Conservation (phyloP, 2,888 invertebrate genomes). For the Pherbina coryleti region DNA sequence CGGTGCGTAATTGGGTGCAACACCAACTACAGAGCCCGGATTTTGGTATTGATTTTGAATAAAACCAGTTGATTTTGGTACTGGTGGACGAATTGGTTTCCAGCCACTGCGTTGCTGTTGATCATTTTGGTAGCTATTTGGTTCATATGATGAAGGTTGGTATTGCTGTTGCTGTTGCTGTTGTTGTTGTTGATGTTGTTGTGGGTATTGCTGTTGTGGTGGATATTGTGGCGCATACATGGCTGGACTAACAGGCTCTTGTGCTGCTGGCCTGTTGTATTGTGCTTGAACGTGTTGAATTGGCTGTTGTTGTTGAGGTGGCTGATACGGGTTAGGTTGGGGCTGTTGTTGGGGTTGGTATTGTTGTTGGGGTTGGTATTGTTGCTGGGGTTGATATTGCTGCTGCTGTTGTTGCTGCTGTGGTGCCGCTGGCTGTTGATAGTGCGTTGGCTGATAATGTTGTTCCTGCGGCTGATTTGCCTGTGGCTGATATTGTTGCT, state of each 20-base stretch:
- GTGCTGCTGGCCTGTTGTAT: conserved; percentile 57
- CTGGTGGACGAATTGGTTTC: conserved; percentile 57
- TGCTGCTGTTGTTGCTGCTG: conserved; percentile 42
- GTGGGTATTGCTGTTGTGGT: conserved; percentile 45
- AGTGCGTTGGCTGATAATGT: conserved; percentile 34
- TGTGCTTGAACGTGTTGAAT: conserved; percentile 61
- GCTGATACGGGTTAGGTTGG: conserved; percentile 45
- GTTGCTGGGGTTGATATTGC: conserved; percentile 26
- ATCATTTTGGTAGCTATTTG: conserved; percentile 3
- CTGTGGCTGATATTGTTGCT: conserved; percentile 37
- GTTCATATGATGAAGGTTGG: conserved; percentile 37
- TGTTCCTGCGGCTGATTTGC: conserved; percentile 20
- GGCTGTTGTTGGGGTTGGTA: conserved; percentile 33
- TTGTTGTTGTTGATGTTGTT: conserved; percentile 48
- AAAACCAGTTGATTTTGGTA: conserved; percentile 46
- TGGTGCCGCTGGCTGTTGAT: conserved; percentile 37
- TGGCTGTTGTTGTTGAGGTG: conserved; percentile 54
- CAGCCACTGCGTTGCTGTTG: conserved; percentile 49
- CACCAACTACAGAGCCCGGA: conserved; percentile 8
- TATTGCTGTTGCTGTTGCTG: conserved; percentile 39
- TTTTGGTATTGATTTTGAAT: conserved; percentile 45
- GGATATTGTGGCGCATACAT: conserved; percentile 34
- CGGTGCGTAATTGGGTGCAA: conserved; percentile 38
- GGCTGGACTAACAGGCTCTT: conserved; percentile 50
- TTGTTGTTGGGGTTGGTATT: conserved; percentile 44